Evolutionary conservation across 2,113 vertebrate species (phyloP), one percentile per base, ranked within the genome.

Genomic region (Cacatua alba): DNA sequence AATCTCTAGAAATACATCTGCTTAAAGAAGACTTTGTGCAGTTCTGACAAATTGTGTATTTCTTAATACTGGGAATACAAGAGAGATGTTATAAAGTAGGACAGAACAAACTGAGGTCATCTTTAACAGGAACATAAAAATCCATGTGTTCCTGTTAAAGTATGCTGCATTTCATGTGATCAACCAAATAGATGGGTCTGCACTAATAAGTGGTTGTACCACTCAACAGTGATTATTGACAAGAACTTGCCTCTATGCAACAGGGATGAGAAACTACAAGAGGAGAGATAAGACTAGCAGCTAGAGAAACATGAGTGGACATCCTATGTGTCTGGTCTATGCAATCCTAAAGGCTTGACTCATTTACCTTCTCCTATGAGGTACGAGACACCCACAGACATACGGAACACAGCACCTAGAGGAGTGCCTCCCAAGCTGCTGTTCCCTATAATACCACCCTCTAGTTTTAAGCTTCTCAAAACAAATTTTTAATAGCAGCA

Each of bases 91-190:
- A 71, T 13, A 6, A 82, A 14, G 33, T 23, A 48, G 11, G 46
- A 75, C 6, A 84, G 26, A 92, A 92, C 7, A 19, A 6, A 57
- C 10, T 13, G 39, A 65, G 13, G 52, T 77, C 33, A 57, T n/a
- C 43, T 43, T 29, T 59, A n/a, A 59, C 57, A 59, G 57, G 33
- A 33, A 80, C 11, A 62, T 5, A 83, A 84, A 80, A 91, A 52
- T 17, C 23, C 6, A 20, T 26, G 39, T 37, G 59, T 68, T 57
- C 37, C 55, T 85, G 18, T 28, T 49, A 71, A 88, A 76, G 17
- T 76, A 72, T 0, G 0, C 17, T 37, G 5, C 43, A 48, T 17
- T 39, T 16, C 39, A 16, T 23, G 8, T n/a, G 6, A 3, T 31
- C 44, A 90, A 21, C 4, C 2, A n/a, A 72, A 57, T 4, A 94